phyloP scores from a whole-genome alignment of 2,888 invertebrate species.

The Lasioglossum lativentre region DNA sequence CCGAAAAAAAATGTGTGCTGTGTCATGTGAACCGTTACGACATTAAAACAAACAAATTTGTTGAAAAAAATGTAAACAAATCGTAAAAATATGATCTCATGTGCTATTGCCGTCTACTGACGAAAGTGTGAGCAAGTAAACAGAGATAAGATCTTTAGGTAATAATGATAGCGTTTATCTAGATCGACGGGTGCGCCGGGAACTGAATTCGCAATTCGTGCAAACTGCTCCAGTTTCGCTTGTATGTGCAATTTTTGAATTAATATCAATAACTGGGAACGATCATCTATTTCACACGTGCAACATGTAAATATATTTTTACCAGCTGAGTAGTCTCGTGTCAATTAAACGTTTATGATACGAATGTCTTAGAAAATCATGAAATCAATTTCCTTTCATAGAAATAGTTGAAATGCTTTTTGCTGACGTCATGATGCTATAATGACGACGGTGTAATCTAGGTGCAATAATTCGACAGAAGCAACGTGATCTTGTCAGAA shows the following conservation, averaged over 20 bases:
- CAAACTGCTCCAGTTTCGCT: constrained; percentile 9
- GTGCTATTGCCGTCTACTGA: constrained; percentile 30
- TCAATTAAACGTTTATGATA: not conserved
- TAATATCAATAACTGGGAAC: not conserved
- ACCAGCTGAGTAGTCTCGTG: not conserved
- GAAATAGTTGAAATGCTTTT: not conserved
- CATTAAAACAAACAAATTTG: not conserved
- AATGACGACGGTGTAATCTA: not conserved
- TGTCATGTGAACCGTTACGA: not conserved
- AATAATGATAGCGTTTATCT: constrained; percentile 65
- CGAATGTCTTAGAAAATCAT: not conserved
- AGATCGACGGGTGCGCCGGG: constrained; percentile 6
- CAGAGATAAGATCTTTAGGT: constrained; percentile 59
- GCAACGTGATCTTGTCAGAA: not conserved
- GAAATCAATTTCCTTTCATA: not conserved
- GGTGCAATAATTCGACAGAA: not conserved
- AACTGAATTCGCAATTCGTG: not conserved
- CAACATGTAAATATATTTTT: not conserved
- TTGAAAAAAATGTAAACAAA: not conserved
- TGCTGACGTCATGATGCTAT: not conserved
- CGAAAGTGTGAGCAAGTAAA: constrained; percentile 52
- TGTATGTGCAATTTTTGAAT: not conserved
- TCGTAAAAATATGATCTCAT: constrained; percentile 40
- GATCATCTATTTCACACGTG: not conserved
- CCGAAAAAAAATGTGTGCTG: not conserved